These are phyloP conservation scores for Danionella dracula DNA, from an alignment of 2,797 vertebrate species.

Conservation along the genomic window DNA sequence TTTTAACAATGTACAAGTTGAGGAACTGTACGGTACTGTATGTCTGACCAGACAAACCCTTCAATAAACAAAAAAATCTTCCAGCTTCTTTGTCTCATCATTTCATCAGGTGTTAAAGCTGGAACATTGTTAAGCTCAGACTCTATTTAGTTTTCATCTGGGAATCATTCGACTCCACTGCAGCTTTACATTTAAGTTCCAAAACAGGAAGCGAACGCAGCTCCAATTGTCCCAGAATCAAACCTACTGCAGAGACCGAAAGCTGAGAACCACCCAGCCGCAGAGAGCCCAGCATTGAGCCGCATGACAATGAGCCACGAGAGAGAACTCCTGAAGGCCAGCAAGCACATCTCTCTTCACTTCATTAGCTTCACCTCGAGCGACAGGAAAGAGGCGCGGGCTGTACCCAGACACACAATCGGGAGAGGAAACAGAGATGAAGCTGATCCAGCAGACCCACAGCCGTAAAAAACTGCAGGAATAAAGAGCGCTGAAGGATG, in stretches of 20 bases:
- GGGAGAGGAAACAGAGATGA: constrained; percentile 6
- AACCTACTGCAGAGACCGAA: constrained; percentile 26
- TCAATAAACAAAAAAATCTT: neutral
- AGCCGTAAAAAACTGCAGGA: constrained; percentile 1
- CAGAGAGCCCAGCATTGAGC: constrained; percentile 31
- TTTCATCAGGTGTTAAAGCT: too few relatives aligned
- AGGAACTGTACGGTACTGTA: too few relatives aligned
- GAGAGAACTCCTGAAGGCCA: neutral
- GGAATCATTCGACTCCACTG: constrained; percentile 12
- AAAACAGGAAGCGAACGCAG: constrained; percentile 39
- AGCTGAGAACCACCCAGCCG: constrained; percentile 45
- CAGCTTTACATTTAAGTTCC: neutral
- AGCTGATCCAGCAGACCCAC: neutral
- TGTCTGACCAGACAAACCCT: neutral
- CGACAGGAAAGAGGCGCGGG: constrained; percentile 23
- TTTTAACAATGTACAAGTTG: too few relatives aligned
- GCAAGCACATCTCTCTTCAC: neutral
- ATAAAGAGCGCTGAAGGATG: neutral
- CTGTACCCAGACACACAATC: neutral
- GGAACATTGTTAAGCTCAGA: constrained; percentile 1
- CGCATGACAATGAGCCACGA: constrained; percentile 32
- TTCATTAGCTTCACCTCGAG: constrained; percentile 6
- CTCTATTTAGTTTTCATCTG: constrained; percentile 8
- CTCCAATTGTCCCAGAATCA: constrained; percentile 42
- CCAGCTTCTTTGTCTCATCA: neutral